These are phyloP conservation scores for Lycaena phlaeas DNA, from an alignment of 2,888 invertebrate genomes.

Conservation along the genomic window DNA sequence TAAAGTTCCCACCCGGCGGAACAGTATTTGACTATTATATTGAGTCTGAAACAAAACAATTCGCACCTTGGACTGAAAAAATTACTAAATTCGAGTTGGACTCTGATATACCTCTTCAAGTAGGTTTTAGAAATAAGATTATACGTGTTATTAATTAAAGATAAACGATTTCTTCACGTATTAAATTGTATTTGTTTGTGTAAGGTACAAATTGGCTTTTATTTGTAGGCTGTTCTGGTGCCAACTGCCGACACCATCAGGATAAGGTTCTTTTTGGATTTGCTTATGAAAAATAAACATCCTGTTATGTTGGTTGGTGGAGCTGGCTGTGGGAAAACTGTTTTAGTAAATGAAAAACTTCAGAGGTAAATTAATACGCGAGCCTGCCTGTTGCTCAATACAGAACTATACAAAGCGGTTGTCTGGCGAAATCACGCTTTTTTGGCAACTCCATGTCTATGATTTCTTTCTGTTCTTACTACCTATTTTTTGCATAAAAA, in stretches of 20 bases:
- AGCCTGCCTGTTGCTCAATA: no score
- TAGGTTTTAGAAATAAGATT: constrained; percentile 38
- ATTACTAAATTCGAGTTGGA: constrained; percentile 93
- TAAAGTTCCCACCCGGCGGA: constrained; percentile 92
- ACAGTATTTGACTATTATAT: constrained; percentile 97
- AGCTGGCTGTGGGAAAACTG: constrained; percentile 96
- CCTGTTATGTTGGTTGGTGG: constrained; percentile 96
- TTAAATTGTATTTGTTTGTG: no score
- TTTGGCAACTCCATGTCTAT: no score
- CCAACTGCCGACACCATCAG: constrained; percentile 95
- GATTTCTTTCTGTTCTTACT: no score
- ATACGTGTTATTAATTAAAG: no score
- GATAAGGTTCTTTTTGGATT: constrained; percentile 89
- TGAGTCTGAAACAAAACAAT: constrained; percentile 91
- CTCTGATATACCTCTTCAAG: constrained; percentile 91
- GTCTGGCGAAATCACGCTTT: no score
- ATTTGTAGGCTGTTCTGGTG: constrained; percentile 86
- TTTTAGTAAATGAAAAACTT: constrained; percentile 81
- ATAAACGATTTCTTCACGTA: no score
- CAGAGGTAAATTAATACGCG: no score
- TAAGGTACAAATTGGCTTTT: no score
- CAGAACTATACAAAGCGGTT: no score
- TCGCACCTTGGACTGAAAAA: constrained; percentile 91
- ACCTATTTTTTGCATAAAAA: no score
- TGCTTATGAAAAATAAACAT: constrained; percentile 88